phyloP scores from a whole-genome alignment of 1,140 invertebrate species.

The Cheumatopsyche charites region DNA sequence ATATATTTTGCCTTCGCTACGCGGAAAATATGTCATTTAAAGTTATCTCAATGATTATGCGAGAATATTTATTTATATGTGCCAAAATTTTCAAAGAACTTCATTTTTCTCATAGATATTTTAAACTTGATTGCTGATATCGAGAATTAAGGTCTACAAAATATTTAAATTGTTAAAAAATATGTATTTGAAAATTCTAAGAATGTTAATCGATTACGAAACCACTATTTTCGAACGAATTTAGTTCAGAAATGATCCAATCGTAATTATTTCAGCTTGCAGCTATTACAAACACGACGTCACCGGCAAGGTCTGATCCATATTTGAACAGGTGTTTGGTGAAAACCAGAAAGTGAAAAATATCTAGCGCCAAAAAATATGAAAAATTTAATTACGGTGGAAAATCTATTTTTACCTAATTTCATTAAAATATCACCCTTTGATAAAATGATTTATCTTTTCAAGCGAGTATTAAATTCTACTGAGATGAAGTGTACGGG shows the following conservation, averaged over 20 bases:
- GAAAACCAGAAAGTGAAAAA: too few relatives aligned
- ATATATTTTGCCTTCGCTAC: too few relatives aligned
- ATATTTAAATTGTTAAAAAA: background rate
- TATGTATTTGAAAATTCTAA: background rate
- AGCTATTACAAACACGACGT: background rate
- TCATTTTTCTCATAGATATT: background rate
- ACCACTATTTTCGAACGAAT: background rate
- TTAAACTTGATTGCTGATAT: too few relatives aligned
- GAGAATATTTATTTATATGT: too few relatives aligned
- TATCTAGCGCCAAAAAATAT: too few relatives aligned
- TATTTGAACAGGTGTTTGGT: slow-evolving; percentile 39
- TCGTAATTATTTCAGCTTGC: slow-evolving; percentile 13
- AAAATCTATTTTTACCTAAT: too few relatives aligned
- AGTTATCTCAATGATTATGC: background rate
- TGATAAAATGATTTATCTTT: background rate
- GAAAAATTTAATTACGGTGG: too few relatives aligned
- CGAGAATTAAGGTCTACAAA: background rate
- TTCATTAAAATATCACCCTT: slow-evolving; percentile 8
- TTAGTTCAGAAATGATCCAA: slow-evolving; percentile 21
- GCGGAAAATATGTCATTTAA: background rate
- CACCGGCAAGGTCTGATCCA: slow-evolving; percentile 21
- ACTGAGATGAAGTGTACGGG: background rate
- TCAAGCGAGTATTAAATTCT: background rate
- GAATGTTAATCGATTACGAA: background rate
- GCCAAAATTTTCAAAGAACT: too few relatives aligned